These are phyloP conservation scores for Notolepis coatsorum DNA, from an alignment of 2,797 vertebrate species.

Conservation along the genomic window DNA sequence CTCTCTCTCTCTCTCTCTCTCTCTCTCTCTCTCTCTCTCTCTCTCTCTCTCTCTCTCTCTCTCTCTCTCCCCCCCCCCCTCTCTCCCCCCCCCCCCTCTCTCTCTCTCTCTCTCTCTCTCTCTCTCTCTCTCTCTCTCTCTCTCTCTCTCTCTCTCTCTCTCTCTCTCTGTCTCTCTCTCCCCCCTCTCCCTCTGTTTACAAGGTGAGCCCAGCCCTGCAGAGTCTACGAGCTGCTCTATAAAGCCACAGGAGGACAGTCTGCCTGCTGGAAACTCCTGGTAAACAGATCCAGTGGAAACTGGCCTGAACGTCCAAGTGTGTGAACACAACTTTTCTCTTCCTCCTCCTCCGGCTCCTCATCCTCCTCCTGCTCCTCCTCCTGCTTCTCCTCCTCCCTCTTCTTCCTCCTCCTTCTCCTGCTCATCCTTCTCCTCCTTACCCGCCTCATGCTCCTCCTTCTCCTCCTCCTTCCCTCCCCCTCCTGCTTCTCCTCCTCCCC, in stretches of 20 bases:
- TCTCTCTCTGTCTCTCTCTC: background rate
- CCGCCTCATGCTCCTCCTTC: no score
- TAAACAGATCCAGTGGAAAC: constrained; percentile 67
- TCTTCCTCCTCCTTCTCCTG: no score
- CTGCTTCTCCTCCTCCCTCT: no score
- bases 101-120: no score
- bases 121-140: background rate
- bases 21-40: background rate
- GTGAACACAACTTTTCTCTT: constrained; percentile 60
- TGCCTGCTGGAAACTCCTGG: constrained; percentile 58
- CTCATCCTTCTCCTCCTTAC: no score
- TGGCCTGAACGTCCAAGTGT: constrained; percentile 29
- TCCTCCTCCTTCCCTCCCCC: no score
- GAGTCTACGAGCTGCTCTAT: constrained; percentile 42
- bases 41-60: background rate
- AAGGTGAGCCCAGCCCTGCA: constrained; percentile 54
- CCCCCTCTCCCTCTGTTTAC: no score
- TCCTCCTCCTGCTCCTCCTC: no score
- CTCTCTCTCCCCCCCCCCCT: background rate
- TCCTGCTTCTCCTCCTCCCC: no score
- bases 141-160: background rate
- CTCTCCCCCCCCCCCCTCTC: background rate
- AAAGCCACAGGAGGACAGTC: constrained; percentile 52
- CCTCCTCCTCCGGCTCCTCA: no score
- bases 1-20: background rate